These are phyloP conservation scores for Pseudotriccus pelzelni DNA, from an alignment of 2,797 vertebrate species.

Conservation along the genomic window DNA sequence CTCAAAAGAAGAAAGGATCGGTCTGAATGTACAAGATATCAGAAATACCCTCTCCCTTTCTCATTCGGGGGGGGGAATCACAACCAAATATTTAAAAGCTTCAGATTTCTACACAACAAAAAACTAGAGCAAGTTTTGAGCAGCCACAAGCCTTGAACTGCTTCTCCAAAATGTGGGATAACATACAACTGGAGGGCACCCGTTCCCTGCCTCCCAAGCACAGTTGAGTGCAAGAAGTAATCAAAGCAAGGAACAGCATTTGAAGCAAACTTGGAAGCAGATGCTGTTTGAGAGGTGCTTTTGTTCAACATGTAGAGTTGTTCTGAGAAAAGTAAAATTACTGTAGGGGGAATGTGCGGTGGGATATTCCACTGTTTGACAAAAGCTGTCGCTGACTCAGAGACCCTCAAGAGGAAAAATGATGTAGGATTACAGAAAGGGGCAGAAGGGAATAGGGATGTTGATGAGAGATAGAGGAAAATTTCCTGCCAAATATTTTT, in stretches of 20 bases:
- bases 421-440: neutral
- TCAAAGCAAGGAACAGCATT: neutral
- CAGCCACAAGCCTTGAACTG: neutral
- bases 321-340: neutral
- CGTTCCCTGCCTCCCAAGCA: neutral
- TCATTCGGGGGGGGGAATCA: neutral
- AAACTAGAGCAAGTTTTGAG: neutral
- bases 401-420: neutral
- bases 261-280: neutral
- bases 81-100: neutral
- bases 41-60: neutral
- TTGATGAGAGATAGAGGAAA: neutral
- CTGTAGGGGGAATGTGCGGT: fast-evolving
- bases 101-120: neutral
- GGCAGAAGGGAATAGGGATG: neutral
- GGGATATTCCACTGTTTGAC: neutral
- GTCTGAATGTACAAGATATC: neutral
- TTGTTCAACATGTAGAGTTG: neutral
- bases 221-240: neutral
- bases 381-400: neutral
- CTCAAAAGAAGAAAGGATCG: fast-evolving
- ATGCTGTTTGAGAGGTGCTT: neutral
- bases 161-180: neutral
- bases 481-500: neutral
- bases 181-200: neutral